Evolutionary conservation across 1,140 invertebrate genomes (phyloP), one percentile per base, ranked within the genome.

Genomic region (Diprion similis): DNA sequence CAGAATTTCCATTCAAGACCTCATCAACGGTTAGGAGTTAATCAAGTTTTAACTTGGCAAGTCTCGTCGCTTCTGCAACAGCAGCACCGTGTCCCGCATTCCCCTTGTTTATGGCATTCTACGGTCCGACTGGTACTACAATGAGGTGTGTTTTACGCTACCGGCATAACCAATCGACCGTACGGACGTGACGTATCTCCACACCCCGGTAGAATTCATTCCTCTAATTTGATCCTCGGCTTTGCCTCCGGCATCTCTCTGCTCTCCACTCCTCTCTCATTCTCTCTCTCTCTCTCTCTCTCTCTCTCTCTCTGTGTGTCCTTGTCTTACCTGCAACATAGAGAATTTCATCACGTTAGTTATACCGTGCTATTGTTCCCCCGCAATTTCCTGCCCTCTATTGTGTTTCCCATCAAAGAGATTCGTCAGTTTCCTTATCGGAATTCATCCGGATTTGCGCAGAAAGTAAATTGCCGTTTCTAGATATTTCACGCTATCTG

Each of bases 21-120:
- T 59, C 11, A 59, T 59, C 51, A 59, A 59, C 51, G 51, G 51
- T 59, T 59, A 59, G n/a, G 51, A 59, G 51, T 59, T 59, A 59
- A 59, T 59, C n/a, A 59, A 59, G 51, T 59, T 59, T 59, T 59
- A 59, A 59, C 51, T 59, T 59, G 51, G 11, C 11, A 59, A 59
- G 51, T 59, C n/a, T 37, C 24, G 24, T 37, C 24, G 24, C 4
- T 59, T 59, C 51, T 59, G 51, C n/a, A 15, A 13, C 51, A 59
- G 11, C 51, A 17, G 51, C 11, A 15, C 51, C 51, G 51, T 11
- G 11, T 13, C n/a, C n/a, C n/a, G 51, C 51, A 59, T 17, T 37
- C 51, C 51, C 51, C 11, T 59, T 59, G 51, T 59, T 59, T 37
- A 37, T 59, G 51, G 51, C 51, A 59, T 8, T 37, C 24, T 37